Conservation (phyloP, 2,888 invertebrate species). For the Thereva nobilitata region DNA sequence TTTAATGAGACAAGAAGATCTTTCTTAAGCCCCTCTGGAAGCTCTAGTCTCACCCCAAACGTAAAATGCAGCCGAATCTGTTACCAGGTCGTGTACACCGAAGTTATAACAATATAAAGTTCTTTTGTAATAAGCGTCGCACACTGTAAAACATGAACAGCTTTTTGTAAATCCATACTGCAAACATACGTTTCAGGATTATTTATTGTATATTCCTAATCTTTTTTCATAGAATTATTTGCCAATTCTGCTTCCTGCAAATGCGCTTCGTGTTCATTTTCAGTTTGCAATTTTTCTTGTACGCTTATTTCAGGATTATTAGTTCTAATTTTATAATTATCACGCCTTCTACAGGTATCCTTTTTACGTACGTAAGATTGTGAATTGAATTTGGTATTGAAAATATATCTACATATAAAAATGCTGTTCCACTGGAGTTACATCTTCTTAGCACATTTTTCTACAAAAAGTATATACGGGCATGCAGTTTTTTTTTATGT, state of each 20-base stretch:
- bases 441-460: not conserved
- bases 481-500: too few relatives aligned
- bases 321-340: not conserved
- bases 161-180: constrained; percentile 1
- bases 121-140: not conserved
- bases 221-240: constrained; percentile 1
- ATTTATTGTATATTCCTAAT: constrained; percentile 4
- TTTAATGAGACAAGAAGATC: constrained; percentile 3
- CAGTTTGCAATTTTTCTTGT: not conserved
- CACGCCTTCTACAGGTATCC: not conserved
- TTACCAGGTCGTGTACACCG: not conserved
- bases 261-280: not conserved
- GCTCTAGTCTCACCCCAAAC: constrained; percentile 4
- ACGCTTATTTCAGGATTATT: not conserved
- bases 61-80: not conserved
- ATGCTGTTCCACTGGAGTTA: constrained; percentile 2
- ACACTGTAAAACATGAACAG: not conserved
- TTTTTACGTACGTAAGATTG: not conserved
- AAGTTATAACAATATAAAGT: constrained; percentile 3
- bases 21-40: not conserved
- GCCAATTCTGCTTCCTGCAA: constrained; percentile 6
- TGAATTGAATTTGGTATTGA: constrained; percentile 8
- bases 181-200: constrained; percentile 4
- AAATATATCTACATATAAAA: not conserved
- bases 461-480: not conserved